A percentile compares a stretch with the other conserved stretches of the same genome.
phyloP scores from a whole-genome alignment of 2,113 vertebrate genomes.

The Excalfactoria chinensis region DNA sequence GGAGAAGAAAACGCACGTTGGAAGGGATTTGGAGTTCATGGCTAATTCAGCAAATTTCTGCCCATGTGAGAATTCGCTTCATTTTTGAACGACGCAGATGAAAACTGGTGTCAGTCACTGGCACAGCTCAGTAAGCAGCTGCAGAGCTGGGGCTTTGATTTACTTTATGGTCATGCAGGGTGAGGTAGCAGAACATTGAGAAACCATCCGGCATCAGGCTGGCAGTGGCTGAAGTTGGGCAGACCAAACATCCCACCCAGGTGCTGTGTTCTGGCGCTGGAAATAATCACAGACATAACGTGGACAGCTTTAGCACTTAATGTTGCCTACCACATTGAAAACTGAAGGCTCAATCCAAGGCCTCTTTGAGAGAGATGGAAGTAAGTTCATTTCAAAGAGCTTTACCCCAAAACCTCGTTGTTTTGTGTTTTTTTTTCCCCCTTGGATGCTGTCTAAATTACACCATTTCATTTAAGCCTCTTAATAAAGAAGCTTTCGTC shows the following conservation, averaged over 20 bases:
- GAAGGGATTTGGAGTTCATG: background rate
- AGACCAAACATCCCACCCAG: background rate
- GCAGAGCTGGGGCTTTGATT: constrained; percentile 40
- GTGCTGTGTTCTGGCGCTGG: background rate
- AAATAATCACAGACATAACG: background rate
- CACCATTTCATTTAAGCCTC: constrained; percentile 33
- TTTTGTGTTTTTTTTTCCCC: background rate
- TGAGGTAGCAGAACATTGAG: constrained; percentile 30
- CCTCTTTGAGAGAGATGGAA: background rate
- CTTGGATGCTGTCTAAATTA: background rate
- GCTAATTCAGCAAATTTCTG: background rate
- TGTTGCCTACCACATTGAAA: background rate
- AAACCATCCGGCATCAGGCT: background rate
- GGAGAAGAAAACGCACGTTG: background rate
- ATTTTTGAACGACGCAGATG: constrained; percentile 17
- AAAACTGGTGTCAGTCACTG: constrained; percentile 31
- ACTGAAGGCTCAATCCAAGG: background rate
- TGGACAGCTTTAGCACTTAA: background rate
- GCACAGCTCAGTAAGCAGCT: constrained; percentile 40
- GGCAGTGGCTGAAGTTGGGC: background rate
- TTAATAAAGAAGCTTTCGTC: constrained; percentile 10
- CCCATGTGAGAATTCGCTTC: background rate
- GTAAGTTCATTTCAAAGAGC: background rate
- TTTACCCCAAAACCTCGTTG: background rate
- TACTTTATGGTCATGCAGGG: constrained; percentile 30